These are phyloP conservation scores for Zelostemma sp. DNA, from an alignment of 1,140 invertebrate genomes.

Conservation along the genomic window DNA sequence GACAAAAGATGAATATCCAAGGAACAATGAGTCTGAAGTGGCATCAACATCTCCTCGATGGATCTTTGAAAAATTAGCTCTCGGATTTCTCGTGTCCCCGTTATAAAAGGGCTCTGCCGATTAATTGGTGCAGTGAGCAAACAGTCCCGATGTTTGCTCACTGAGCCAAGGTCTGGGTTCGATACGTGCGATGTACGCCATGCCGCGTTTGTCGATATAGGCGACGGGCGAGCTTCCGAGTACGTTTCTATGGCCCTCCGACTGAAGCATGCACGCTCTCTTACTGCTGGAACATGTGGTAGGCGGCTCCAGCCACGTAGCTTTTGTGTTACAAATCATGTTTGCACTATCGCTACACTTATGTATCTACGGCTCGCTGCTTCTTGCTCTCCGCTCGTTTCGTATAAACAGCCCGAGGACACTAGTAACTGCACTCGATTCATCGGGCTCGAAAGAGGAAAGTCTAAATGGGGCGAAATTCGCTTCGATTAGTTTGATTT, in stretches of 20 bases:
- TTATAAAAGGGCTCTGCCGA: constrained; percentile 30
- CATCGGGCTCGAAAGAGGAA: constrained; percentile 35
- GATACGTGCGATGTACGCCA: constrained; percentile 22
- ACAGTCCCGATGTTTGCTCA: constrained; percentile 59
- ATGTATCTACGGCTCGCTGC: constrained; percentile 31
- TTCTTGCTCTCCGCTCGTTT: constrained; percentile 42
- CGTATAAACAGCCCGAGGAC: constrained; percentile 64
- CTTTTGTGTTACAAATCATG: constrained; percentile 71
- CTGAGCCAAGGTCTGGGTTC: constrained; percentile 30
- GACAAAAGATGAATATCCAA: not conserved
- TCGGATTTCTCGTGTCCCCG: not conserved
- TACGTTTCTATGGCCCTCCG: not conserved
- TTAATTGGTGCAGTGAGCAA: constrained; percentile 64
- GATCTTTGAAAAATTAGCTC: not conserved
- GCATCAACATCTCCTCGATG: not conserved
- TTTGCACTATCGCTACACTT: constrained; percentile 68
- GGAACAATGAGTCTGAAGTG: not conserved
- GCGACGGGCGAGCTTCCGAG: constrained; percentile 9
- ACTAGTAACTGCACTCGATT: constrained; percentile 49
- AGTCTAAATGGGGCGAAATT: constrained; percentile 31
- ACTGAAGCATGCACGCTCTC: not conserved
- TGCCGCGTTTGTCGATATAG: constrained; percentile 8
- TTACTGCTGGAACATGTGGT: constrained; percentile 63
- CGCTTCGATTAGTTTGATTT: constrained; percentile 55
- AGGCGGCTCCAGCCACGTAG: constrained; percentile 60